Evolutionary conservation across 2,888 invertebrate species (phyloP).

Genomic region (Ochropleura leucogaster): DNA sequence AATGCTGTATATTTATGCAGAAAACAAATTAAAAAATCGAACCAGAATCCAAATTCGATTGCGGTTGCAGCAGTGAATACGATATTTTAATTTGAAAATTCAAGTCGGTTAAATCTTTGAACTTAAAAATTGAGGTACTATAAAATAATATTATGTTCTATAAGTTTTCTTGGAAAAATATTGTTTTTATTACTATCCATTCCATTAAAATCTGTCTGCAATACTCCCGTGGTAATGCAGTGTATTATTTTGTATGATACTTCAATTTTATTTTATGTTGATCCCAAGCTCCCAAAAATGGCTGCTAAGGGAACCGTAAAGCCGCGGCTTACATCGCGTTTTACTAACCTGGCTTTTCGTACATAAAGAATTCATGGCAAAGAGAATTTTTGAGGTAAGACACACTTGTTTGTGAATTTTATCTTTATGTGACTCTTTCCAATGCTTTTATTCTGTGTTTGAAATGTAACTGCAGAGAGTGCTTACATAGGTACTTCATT

Average conservation of each 20-base stretch:
- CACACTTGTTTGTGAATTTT: constrained; percentile 75
- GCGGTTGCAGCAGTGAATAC: constrained; percentile 39
- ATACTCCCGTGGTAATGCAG: constrained; percentile 68
- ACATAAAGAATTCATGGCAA: constrained; percentile 84
- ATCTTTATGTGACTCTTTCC: constrained; percentile 66
- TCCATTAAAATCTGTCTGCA: constrained; percentile 52
- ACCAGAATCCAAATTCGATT: constrained; percentile 35
- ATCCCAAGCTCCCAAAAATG: constrained; percentile 79
- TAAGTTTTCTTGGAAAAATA: background rate
- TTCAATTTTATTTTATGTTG: constrained; percentile 85
- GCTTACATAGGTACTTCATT: constrained; percentile 24
- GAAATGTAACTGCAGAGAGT: constrained; percentile 42
- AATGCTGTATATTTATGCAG: background rate
- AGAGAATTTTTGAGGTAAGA: constrained; percentile 81
- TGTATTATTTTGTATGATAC: constrained; percentile 73
- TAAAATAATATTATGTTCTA: constrained; percentile 2
- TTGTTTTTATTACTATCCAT: background rate
- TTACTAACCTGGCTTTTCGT: constrained; percentile 77
- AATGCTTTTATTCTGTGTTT: constrained; percentile 57
- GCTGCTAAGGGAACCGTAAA: constrained; percentile 82
- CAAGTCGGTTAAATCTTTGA: constrained; percentile 29
- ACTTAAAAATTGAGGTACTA: constrained; percentile 20
- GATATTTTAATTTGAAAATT: constrained; percentile 52
- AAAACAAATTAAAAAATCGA: constrained; percentile 46
- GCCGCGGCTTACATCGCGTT: constrained; percentile 77